phyloP scores from a whole-genome alignment of 2,797 vertebrate genomes.

The Coendou prehensilis region DNA sequence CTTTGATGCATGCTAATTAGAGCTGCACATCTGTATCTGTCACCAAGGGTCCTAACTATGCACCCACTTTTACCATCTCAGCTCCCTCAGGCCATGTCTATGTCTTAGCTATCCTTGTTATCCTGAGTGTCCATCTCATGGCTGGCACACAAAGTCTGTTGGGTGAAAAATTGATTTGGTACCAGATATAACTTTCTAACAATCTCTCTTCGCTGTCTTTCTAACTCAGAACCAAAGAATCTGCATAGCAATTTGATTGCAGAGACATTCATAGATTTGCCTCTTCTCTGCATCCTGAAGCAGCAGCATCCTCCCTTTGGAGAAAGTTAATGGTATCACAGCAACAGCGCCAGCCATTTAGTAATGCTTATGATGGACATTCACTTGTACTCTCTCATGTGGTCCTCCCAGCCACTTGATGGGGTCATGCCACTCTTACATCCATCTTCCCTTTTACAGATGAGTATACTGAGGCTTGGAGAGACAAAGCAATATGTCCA shows the following conservation, averaged over 20 bases:
- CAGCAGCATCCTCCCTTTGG: neutral
- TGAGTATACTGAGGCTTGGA: neutral
- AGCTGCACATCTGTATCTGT: neutral
- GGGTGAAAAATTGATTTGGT: neutral
- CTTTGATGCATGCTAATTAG: neutral
- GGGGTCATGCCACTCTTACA: fast-evolving
- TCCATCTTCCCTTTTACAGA: neutral
- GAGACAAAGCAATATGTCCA: neutral
- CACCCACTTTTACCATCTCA: neutral
- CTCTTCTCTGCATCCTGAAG: neutral
- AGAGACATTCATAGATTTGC: neutral
- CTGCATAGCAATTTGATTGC: too few species aligned
- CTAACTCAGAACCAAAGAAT: neutral
- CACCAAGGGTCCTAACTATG: neutral
- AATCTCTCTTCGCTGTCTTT: neutral
- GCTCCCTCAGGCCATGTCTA: neutral
- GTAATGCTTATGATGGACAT: fast-evolving
- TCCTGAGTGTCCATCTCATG: neutral
- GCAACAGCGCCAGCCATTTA: too few species aligned
- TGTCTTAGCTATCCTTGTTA: neutral
- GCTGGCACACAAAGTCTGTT: neutral
- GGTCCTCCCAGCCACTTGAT: neutral
- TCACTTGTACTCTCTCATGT: fast-evolving
- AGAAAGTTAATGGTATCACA: neutral
- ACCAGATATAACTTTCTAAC: neutral